Percentiles rank a stretch among this genome's conserved stretches.
Conservation (phyloP, 2,797 vertebrate genomes). For the Notolepis coatsorum region DNA sequence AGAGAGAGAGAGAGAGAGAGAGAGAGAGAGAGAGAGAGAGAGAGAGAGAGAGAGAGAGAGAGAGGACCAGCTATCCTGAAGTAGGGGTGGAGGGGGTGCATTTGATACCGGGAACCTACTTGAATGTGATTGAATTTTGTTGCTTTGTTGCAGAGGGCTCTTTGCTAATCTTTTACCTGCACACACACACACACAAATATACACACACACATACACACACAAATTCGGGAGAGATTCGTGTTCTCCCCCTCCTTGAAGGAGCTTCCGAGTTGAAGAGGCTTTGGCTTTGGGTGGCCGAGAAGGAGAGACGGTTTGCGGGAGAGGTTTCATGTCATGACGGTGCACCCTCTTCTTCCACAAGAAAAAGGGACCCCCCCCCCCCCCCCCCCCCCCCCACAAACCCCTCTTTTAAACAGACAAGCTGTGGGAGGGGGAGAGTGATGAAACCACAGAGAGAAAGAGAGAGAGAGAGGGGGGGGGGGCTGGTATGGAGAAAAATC, state of each 20-base stretch:
- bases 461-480: conserved; percentile 21
- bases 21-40: conserved; percentile 30
- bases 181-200: conserved; percentile 79
- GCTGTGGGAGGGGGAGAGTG: conserved; percentile 45
- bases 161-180: conserved; percentile 93
- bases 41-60: conserved; percentile 84
- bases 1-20: conserved; percentile 83
- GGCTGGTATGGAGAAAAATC: conserved; percentile 32
- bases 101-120: conserved; percentile 91
- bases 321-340: conserved; percentile 55
- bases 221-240: too few species aligned
- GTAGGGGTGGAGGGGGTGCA: conserved; percentile 88
- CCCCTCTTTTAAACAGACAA: too few species aligned
- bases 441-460: conserved; percentile 21
- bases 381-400: too few species aligned
- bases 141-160: conserved; percentile 88
- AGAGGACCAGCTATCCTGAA: conserved; percentile 81
- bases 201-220: conserved; percentile 71
- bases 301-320: conserved; percentile 36
- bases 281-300: conserved; percentile 62
- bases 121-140: conserved; percentile 92
- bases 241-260: conserved; percentile 63
- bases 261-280: conserved; percentile 71
- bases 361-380: conserved; percentile 69
- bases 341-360: conserved; percentile 33